phyloP scores from a whole-genome alignment of 1,140 invertebrate species.

The Drosophila sulfurigaster region DNA sequence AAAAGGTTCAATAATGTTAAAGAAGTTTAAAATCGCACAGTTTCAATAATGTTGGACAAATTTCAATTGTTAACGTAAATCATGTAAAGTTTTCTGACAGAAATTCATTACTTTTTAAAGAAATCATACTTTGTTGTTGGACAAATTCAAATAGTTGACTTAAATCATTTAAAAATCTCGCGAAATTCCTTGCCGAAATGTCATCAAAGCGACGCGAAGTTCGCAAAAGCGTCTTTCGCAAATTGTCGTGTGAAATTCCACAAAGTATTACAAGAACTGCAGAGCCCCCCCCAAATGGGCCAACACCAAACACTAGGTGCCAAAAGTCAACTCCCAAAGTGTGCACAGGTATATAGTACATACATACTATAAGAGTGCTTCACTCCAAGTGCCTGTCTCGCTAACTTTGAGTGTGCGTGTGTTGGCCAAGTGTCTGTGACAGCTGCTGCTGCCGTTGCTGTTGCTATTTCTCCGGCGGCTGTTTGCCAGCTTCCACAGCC shows the following conservation, averaged over 20 bases:
- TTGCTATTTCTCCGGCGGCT: conserved; percentile 26
- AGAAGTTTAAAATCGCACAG: no score
- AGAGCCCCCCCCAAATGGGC: conserved; percentile 11
- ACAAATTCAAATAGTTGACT: no score
- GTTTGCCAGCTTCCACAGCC: conserved; percentile 60
- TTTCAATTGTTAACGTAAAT: no score
- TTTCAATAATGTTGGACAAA: no score
- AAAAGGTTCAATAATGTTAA: no score
- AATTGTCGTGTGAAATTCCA: conserved; percentile 66
- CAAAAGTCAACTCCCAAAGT: conserved; percentile 71
- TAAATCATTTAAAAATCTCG: no score
- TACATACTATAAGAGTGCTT: conserved; percentile 2
- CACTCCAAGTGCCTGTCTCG: conserved; percentile 26
- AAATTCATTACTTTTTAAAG: no score
- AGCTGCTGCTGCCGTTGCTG: conserved; percentile 9
- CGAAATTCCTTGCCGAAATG: background rate
- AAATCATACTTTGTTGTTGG: no score
- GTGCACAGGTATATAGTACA: conserved; percentile 26
- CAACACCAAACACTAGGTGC: conserved; percentile 53
- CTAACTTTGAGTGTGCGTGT: conserved; percentile 17
- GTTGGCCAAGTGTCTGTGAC: conserved; percentile 18
- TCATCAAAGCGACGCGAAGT: conserved; percentile 12
- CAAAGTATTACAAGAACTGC: conserved; percentile 41
- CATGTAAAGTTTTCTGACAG: no score
- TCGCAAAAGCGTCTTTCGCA: background rate